These are phyloP conservation scores for Grus americana DNA, from an alignment of 2,113 vertebrate species.

Conservation along the genomic window DNA sequence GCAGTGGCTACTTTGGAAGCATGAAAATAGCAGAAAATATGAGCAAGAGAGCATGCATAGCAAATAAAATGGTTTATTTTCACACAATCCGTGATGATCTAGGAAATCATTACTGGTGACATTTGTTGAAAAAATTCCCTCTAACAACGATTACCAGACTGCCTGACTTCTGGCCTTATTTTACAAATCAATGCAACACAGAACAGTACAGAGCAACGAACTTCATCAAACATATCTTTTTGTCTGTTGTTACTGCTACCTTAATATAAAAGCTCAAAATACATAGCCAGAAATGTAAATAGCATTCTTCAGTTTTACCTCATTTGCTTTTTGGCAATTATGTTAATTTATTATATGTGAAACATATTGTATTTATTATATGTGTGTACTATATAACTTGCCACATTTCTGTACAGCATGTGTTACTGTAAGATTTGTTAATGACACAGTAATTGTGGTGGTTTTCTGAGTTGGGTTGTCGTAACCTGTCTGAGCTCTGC, in stretches of 20 bases:
- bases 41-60: not conserved
- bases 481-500: not conserved
- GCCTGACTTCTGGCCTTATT: not conserved
- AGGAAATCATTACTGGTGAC: not conserved
- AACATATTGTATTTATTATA: not conserved
- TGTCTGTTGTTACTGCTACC: not conserved
- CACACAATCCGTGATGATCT: not conserved
- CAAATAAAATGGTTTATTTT: not conserved
- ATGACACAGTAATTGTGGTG: not conserved
- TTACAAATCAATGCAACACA: not conserved
- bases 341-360: not conserved
- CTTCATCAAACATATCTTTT: not conserved
- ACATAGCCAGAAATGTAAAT: not conserved
- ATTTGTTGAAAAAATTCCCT: not conserved
- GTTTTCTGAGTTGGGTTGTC: not conserved
- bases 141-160: not conserved
- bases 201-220: not conserved
- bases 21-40: not conserved
- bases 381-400: not conserved
- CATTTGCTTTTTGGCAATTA: not conserved
- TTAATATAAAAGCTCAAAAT: not conserved
- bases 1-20: not conserved
- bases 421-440: not conserved
- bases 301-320: not conserved
- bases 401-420: not conserved